Conservation (phyloP, 2,888 invertebrate species). For the Gonocerus acuteangulatus region DNA sequence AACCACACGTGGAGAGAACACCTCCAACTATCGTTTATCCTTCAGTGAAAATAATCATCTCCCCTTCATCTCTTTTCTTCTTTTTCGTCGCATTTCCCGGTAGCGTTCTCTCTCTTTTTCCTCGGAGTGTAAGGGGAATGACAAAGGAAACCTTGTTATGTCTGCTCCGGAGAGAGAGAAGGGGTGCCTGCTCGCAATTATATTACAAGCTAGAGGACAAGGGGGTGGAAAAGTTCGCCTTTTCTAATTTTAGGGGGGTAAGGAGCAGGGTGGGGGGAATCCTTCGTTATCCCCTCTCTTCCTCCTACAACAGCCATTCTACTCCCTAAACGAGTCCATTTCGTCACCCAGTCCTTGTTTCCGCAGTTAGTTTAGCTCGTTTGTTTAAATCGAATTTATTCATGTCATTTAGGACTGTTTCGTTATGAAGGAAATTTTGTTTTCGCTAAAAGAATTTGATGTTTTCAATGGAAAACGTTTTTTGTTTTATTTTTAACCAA, state of each 20-base stretch:
- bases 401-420: no score
- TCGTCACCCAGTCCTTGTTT: not conserved
- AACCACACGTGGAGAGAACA: not conserved
- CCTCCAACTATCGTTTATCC: slow-evolving; percentile 16
- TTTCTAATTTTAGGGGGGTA: slow-evolving; percentile 15
- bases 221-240: slow-evolving; percentile 24
- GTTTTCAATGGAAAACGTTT: no score
- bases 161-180: slow-evolving; percentile 14
- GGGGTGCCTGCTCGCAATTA: slow-evolving; percentile 19
- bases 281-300: slow-evolving; percentile 20
- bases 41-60: slow-evolving; percentile 23
- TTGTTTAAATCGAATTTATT: no score
- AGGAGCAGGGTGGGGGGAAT: slow-evolving; percentile 12
- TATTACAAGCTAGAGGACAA: slow-evolving; percentile 25
- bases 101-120: slow-evolving; percentile 1
- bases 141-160: slow-evolving; percentile 26
- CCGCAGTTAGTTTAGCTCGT: no score
- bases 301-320: slow-evolving; percentile 9
- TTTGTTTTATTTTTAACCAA: no score
- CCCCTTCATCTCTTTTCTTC: slow-evolving; percentile 7
- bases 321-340: slow-evolving; percentile 16
- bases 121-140: slow-evolving; percentile 16
- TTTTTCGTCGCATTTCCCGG: no score
- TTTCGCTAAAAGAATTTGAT: no score
- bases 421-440: no score